phyloP scores from a whole-genome alignment of 2,888 invertebrate genomes.

The Tricholauxania praeusta region DNA sequence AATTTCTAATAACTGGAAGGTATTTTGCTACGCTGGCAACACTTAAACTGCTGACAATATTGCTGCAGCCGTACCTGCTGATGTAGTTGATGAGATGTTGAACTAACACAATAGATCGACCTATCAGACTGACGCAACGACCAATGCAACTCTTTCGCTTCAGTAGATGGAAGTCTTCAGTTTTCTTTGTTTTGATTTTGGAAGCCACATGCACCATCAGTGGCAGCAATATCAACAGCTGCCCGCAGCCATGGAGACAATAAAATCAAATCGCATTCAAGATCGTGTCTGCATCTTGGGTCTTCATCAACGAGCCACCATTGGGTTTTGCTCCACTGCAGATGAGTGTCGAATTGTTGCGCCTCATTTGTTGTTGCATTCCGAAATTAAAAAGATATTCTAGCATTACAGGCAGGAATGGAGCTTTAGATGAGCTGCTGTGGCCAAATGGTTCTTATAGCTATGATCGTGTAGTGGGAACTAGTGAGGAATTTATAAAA shows the following conservation, averaged over 20 bases:
- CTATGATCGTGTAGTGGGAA: conserved; percentile 25
- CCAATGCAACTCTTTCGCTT: conserved; percentile 24
- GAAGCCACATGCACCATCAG: not conserved
- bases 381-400: conserved; percentile 18
- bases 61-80: conserved; percentile 16
- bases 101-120: conserved; percentile 14
- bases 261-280: conserved; percentile 8
- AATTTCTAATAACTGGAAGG: not conserved
- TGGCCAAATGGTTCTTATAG: not conserved
- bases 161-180: not conserved
- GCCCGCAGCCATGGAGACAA: conserved; percentile 23
- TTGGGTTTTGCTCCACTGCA: conserved; percentile 22
- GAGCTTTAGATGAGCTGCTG: not conserved
- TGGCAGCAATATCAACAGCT: conserved; percentile 11
- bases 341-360: conserved; percentile 17
- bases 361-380: conserved; percentile 21
- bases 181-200: not conserved
- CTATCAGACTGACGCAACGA: conserved; percentile 11
- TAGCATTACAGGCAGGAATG: not conserved
- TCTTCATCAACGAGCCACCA: conserved; percentile 12
- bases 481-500: conserved; percentile 8
- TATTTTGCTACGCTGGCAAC: not conserved
- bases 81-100: conserved; percentile 18
- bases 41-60: not conserved
- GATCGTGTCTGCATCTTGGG: conserved; percentile 31